phyloP scores from a whole-genome alignment of 2,797 vertebrate species.

The Chloroceryle inda region DNA sequence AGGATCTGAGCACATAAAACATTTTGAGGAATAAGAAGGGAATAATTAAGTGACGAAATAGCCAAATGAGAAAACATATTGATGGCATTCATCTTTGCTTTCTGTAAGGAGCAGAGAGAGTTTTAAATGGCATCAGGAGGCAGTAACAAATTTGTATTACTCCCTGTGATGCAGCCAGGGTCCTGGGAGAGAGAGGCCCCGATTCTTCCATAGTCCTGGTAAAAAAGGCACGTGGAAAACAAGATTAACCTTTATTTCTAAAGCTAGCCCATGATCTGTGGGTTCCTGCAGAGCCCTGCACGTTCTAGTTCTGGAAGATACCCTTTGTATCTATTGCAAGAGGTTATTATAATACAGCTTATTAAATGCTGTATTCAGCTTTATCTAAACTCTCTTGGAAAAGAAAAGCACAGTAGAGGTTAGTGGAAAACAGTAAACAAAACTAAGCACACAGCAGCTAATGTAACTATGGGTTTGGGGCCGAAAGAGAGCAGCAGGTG shows the following conservation, averaged over 20 bases:
- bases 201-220: fast-evolving
- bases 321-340: neutral
- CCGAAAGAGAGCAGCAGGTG: slow-evolving; percentile 10
- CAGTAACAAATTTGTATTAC: neutral
- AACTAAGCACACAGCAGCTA: neutral
- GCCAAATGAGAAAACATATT: neutral
- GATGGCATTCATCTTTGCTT: neutral
- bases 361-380: fast-evolving
- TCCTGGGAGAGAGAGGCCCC: neutral
- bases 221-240: neutral
- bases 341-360: neutral
- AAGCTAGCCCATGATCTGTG: neutral
- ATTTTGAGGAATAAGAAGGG: neutral
- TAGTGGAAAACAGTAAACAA: neutral
- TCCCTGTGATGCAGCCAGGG: neutral
- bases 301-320: neutral
- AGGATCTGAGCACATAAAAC: neutral
- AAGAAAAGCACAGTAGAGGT: neutral
- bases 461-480: fast-evolving
- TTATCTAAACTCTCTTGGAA: neutral
- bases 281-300: neutral
- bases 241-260: neutral
- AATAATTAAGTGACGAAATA: neutral
- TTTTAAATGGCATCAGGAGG: neutral
- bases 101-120: neutral